Evolutionary conservation across 2,888 invertebrate genomes (phyloP).

Genomic region (Drosophila atroscutellata): DNA sequence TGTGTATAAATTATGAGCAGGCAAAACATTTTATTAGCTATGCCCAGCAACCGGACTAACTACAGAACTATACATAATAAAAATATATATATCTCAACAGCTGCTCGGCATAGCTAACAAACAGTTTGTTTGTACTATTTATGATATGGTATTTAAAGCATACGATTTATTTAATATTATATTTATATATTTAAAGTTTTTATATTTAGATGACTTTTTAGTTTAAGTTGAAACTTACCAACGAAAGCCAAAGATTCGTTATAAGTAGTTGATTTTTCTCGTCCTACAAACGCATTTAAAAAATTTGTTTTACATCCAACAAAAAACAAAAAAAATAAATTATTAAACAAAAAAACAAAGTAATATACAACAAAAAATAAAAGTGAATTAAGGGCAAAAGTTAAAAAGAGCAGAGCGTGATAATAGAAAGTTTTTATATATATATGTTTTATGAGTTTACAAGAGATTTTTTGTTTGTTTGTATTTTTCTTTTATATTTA

Average conservation of each 20-base stretch:
- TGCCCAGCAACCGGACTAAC: constrained; percentile 34
- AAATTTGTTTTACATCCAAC: constrained; percentile 58
- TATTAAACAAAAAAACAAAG: constrained; percentile 24
- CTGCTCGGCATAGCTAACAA: constrained; percentile 40
- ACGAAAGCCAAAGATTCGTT: constrained; percentile 97
- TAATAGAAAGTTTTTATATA: constrained; percentile 79
- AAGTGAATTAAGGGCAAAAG: constrained; percentile 86
- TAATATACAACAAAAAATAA: constrained; percentile 42
- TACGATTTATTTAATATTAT: constrained; percentile 64
- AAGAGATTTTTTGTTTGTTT: constrained; percentile 47
- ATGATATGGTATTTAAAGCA: constrained; percentile 65
- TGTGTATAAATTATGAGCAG: constrained; percentile 72
- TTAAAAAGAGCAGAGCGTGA: constrained; percentile 86
- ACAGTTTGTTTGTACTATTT: constrained; percentile 46
- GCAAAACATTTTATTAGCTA: constrained; percentile 51
- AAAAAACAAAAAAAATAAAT: constrained; percentile 29
- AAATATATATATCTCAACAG: constrained; percentile 9
- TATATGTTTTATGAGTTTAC: constrained; percentile 72
- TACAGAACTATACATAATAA: constrained; percentile 29
- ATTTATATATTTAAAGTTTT: constrained; percentile 60
- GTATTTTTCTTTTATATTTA: constrained; percentile 46
- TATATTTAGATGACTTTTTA: constrained; percentile 51
- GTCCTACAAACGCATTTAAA: constrained; percentile 89
- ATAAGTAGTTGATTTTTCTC: constrained; percentile 98
- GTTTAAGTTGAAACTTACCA: constrained; percentile 90